Evolutionary conservation across 1,140 invertebrate species (phyloP), one percentile per base, ranked within the genome.

Genomic region (Achroia grisella): DNA sequence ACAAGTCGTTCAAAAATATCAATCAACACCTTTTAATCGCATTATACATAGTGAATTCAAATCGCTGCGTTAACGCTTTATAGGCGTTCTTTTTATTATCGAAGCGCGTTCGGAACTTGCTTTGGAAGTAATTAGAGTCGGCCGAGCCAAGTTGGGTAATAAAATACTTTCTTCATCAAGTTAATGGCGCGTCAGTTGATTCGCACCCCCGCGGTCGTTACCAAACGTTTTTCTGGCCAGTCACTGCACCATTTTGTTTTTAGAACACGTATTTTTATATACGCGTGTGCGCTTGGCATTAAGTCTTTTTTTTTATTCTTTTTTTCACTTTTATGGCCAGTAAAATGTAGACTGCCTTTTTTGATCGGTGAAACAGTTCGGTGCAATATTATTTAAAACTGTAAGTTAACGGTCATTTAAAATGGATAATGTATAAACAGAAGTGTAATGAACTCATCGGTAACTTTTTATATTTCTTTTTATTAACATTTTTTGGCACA

Each of bases 121-220:
- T 51, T 64, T 57, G 54, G 62, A 50, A 58, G 65, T 68, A 71
- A 75, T 75, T 75, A 72, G 64, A 36, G 39, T 39, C 45, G 44
- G 46, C 42, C 40, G 49, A 57, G 54, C 44, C 45, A 58, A 70
- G 52, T 56, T 54, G 43, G 41, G 43, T 50, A 37, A 65, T 74
- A 71, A 77, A 71, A 74, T 72, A 72, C 59, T 72, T 72, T 68
- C 57, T 72, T 74, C 69, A 77, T 77, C 71, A 72, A 61, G 46
- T 57, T 69, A 77, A 77, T 77, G 71, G 70, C 29, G 48, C 45
- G 48, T 34, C 42, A 36, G 53, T 36, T 59, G 58, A 65, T 63
- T 53, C 63, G 46, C 35, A 37, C 35, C 35, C 35, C 14, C 33
- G 33, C 35, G 15, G 35, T 37, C 35, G 35, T 37, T 37, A 17